Evolutionary conservation across 2,113 vertebrate species (phyloP).

Genomic region (Forbesichthys agassizii): DNA sequence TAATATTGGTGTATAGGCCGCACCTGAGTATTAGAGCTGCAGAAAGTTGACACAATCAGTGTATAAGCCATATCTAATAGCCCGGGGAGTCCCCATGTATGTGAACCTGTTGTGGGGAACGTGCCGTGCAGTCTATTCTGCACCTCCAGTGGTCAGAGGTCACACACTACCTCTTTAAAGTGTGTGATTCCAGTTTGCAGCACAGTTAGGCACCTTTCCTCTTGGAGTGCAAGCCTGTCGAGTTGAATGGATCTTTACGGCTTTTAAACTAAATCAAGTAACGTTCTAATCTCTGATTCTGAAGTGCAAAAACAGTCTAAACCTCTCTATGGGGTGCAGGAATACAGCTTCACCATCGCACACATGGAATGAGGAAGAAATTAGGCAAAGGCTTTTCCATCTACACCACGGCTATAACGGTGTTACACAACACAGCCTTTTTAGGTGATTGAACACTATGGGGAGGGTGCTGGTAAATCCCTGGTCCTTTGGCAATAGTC

Average conservation of each 20-base stretch:
- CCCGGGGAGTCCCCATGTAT: too few relatives aligned
- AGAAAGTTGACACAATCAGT: too few relatives aligned
- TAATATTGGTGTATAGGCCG: too few relatives aligned
- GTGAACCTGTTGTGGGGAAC: too few relatives aligned
- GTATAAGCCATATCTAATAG: too few relatives aligned
- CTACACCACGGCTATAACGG: constrained; percentile 21
- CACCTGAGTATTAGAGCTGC: too few relatives aligned
- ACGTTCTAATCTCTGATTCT: constrained; percentile 23
- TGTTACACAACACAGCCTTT: constrained; percentile 5
- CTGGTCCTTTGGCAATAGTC: not conserved
- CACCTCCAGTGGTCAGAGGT: too few relatives aligned
- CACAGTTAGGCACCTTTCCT: not conserved
- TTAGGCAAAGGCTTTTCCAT: constrained; percentile 30
- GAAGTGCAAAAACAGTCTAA: constrained; percentile 38
- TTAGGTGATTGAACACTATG: constrained; percentile 1
- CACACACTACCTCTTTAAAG: too few relatives aligned
- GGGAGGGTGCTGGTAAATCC: not conserved
- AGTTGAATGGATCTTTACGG: constrained; percentile 33
- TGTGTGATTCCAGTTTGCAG: not conserved
- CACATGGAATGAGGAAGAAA: constrained; percentile 21
- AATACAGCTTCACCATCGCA: constrained; percentile 40
- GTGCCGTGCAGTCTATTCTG: too few relatives aligned
- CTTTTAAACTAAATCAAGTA: constrained; percentile 11
- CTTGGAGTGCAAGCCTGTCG: not conserved
- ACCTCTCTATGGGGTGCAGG: constrained; percentile 24